Conservation (phyloP, 2,888 invertebrate species). For the Didymodactylos carnosus region DNA sequence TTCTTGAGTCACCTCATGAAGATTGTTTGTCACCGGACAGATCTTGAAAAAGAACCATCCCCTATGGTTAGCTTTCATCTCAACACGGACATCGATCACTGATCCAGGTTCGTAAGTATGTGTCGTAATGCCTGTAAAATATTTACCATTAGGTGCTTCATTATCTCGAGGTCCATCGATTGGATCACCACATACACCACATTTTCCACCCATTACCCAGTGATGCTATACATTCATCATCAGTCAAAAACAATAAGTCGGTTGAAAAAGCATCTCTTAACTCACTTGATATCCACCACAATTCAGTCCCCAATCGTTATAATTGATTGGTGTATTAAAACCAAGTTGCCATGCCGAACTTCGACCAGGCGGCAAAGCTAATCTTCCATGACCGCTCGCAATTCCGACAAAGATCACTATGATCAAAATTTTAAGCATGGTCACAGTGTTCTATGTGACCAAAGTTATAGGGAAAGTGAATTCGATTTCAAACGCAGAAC, state of each 20-base stretch:
- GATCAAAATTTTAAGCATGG: neutral
- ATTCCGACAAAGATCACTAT: neutral
- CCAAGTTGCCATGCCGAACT: slow-evolving; percentile 88
- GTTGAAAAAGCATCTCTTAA: neutral
- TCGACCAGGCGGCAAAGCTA: slow-evolving; percentile 76
- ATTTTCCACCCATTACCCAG: slow-evolving; percentile 44
- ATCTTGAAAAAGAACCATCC: slow-evolving; percentile 32
- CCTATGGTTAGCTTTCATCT: slow-evolving; percentile 26
- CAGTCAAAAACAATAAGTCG: neutral
- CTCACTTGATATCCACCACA: slow-evolving; percentile 60
- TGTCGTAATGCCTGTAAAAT: slow-evolving; percentile 26
- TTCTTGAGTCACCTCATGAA: slow-evolving; percentile 21
- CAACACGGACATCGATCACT: slow-evolving; percentile 26
- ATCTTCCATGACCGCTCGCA: slow-evolving; percentile 44
- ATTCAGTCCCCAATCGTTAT: slow-evolving; percentile 77
- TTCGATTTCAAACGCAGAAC: too few species aligned
- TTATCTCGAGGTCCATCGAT: slow-evolving; percentile 34
- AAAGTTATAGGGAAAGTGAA: too few species aligned
- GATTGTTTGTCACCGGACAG: slow-evolving; percentile 21
- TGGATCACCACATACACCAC: slow-evolving; percentile 74
- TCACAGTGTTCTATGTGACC: too few species aligned
- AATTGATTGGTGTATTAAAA: slow-evolving; percentile 76
- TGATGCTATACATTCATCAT: neutral
- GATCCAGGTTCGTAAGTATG: slow-evolving; percentile 25
- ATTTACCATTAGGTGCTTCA: slow-evolving; percentile 25